Conservation (phyloP, 2,797 vertebrate genomes). For the Enteromius fasciolatus region DNA sequence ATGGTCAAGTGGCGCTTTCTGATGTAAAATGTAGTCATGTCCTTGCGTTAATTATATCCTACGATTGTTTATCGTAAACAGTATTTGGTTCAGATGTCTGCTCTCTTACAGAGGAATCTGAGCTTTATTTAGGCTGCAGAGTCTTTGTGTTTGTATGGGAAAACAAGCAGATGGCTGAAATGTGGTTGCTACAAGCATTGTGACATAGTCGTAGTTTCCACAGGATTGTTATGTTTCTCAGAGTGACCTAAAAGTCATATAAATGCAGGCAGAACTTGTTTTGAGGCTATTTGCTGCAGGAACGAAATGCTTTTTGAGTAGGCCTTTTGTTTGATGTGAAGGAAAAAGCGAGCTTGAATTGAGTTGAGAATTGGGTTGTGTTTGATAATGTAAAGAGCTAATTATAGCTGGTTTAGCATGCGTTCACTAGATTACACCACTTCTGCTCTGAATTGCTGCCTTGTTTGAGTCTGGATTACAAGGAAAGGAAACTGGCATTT, state of each 20-base stretch:
- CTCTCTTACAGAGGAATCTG: constrained; percentile 1
- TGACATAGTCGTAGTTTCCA: constrained; percentile 38
- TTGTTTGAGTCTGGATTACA: constrained; percentile 81
- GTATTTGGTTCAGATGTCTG: neutral
- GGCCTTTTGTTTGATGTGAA: constrained; percentile 59
- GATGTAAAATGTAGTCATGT: neutral
- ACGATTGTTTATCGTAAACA: neutral
- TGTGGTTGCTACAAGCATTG: constrained; percentile 42
- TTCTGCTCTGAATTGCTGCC: constrained; percentile 77
- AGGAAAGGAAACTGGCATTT: constrained; percentile 79
- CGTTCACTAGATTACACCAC: constrained; percentile 78
- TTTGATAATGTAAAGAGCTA: constrained; percentile 79
- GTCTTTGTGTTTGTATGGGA: constrained; percentile 19
- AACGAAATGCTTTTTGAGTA: constrained; percentile 21
- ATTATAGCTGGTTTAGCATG: constrained; percentile 81
- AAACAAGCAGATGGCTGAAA: constrained; percentile 49
- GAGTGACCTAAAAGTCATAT: constrained; percentile 1
- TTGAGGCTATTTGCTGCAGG: neutral
- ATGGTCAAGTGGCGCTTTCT: neutral
- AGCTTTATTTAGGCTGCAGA: constrained; percentile 16
- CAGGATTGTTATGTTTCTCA: constrained; percentile 13
- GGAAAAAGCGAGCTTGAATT: constrained; percentile 61
- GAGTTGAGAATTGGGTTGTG: constrained; percentile 65
- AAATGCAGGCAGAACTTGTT: constrained; percentile 1
- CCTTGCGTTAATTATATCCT: neutral